Evolutionary conservation across 2,888 invertebrate genomes (phyloP).

Genomic region (Cephus pygmeus): DNA sequence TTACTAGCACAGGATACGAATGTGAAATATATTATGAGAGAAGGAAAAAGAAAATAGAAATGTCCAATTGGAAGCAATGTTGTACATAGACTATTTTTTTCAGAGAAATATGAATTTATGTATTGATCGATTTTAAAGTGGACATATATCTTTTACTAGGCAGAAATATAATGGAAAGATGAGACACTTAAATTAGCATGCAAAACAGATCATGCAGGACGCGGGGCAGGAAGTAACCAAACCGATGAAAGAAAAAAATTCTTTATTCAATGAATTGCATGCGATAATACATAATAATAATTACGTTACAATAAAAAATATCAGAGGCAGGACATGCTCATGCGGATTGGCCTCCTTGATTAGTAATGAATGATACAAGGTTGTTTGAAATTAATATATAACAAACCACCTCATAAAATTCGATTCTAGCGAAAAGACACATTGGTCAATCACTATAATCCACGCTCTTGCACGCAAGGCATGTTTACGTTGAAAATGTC

Average conservation of each 20-base stretch:
- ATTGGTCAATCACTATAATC: neutral
- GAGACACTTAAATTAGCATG: constrained; percentile 30
- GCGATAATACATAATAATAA: constrained; percentile 52
- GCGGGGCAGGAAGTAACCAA: constrained; percentile 56
- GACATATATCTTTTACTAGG: neutral
- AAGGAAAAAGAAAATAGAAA: neutral
- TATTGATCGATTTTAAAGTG: neutral
- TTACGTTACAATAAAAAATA: constrained; percentile 41
- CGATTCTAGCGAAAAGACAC: neutral
- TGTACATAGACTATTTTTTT: neutral
- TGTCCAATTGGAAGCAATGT: neutral
- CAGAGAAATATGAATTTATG: neutral
- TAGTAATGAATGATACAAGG: constrained; percentile 25
- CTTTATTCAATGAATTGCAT: constrained; percentile 59
- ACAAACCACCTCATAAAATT: constrained; percentile 4
- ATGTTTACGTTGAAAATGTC: neutral
- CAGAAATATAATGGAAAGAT: neutral
- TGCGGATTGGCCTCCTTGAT: constrained; percentile 38
- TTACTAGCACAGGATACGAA: neutral
- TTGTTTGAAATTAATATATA: constrained; percentile 9
- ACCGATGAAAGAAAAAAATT: constrained; percentile 56
- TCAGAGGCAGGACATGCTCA: constrained; percentile 54
- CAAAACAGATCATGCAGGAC: constrained; percentile 52
- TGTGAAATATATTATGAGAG: neutral
- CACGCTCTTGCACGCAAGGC: neutral